Base-by-base conservation (phyloP, 2,797 vertebrate species). In the Labeo calbasu region DNA sequence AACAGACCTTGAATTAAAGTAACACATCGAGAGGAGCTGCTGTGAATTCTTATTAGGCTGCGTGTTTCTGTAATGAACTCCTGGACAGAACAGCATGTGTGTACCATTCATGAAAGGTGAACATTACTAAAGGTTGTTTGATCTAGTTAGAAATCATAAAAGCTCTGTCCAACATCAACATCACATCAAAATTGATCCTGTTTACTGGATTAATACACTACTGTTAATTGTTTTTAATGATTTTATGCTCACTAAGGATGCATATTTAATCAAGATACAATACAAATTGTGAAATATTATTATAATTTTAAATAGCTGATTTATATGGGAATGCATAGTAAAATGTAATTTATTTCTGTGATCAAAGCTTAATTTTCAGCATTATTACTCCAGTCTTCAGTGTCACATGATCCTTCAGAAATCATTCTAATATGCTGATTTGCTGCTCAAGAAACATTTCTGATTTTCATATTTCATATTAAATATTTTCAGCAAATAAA, bases 1-100 rank as follows among this genome's bases (percentile, higher is more conserved):
- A 76, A 83, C 50, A 46, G 72, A 76, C 32, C 32, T 46, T 77
- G 61, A 77, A 55, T 59, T 69, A 69, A 83, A 68, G 36, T 77
- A 53, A 76, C 50, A 76, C 28, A 21, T 40, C 7, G 19, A 36
- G 28, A 77, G 23, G 61, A 55, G 36, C 21, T 43, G 71, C 11
- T 21, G 50, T 28, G 81, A 83, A 83, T 82, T 75, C n/a, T 68
- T 55, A 76, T 83, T 32, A 57, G 28, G 59, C 46, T 43, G 23
- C n/a, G 7, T 1, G 61, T 59, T 57, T 69, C 51, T 77, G 51
- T 69, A 77, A 76, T 68, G 15, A 69, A 77, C 81, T 55, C 46
- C 23, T 48, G 13, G 23, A 50, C 48, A 36, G 46, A 55, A 32
- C 28, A 23, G 46, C 7, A 2, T 14, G 28, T 23, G 70, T 57